Evolutionary conservation across 2,113 vertebrate species (phyloP).

Genomic region (Rhinopomastus cyanomelas): DNA sequence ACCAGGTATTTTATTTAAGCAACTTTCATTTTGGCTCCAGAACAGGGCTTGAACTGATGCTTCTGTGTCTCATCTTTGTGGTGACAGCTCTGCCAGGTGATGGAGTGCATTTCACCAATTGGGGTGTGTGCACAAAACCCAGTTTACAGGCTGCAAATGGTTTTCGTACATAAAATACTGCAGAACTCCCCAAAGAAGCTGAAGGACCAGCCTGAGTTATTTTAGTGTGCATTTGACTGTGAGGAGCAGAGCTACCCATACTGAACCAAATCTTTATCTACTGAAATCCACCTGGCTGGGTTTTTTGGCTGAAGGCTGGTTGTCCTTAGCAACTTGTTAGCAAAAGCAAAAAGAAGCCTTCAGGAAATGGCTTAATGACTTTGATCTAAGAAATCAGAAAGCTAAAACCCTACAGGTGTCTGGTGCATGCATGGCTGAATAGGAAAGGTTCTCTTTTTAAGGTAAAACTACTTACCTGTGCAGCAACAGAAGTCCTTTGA

Average conservation of each 20-base stretch:
- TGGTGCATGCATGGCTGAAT: fast-evolving
- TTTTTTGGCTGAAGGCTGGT: background rate
- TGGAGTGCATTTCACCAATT: background rate
- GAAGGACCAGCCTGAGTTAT: background rate
- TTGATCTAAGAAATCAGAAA: conserved; percentile 6
- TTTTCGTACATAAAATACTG: background rate
- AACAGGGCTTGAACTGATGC: background rate
- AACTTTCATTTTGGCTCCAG: background rate
- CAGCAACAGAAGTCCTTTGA: background rate
- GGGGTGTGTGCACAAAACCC: background rate
- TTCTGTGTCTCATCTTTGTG: background rate
- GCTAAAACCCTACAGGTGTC: background rate
- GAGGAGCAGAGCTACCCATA: background rate
- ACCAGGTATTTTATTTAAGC: background rate
- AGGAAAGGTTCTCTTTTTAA: background rate
- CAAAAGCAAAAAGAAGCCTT: background rate
- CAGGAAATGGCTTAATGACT: background rate
- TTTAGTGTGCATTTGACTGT: background rate
- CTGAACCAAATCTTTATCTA: background rate
- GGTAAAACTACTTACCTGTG: background rate
- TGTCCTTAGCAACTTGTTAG: background rate
- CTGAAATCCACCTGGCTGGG: background rate
- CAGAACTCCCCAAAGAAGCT: background rate
- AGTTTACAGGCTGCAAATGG: background rate
- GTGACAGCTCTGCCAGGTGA: background rate